Evolutionary conservation across 1,140 invertebrate species (phyloP), one percentile per base, ranked within the genome.

Genomic region (Monomorium pharaonis): DNA sequence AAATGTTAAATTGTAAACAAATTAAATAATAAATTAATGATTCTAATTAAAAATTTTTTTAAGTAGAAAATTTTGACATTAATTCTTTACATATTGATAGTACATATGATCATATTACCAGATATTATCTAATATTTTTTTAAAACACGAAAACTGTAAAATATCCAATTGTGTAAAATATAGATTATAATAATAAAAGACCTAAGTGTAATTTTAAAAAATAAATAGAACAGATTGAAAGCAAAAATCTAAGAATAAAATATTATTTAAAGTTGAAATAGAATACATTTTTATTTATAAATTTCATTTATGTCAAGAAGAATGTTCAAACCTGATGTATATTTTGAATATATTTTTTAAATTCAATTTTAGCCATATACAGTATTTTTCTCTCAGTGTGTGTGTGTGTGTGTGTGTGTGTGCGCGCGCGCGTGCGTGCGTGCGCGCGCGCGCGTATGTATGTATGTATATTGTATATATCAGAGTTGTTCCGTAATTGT

Each of bases 291-390:
- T 65, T 54, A 33, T 37, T 54, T 2, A 54, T 49, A 2, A 62
- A 62, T 44, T 69, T 27, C 18, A 44, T 18, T 21, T 30, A 51
- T 49, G 51, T 51, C 9, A 49, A 4, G 12, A 33, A 30, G 16
- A 72, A n/a, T 51, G 12, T 65, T 42, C 33, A n/a, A 33, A 65
- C 33, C 62, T 65, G 62, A 65, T 60, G 37, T 63, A 63, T n/a
- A 9, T 37, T 65, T 42, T 65, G 0, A 65, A 65, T 30, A 21
- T n/a, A 42, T 65, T 37, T 33, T 63, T 63, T 65, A 65, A 65
- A 44, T 65, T 65, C 27, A 62, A 62, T 30, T 65, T 7, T 65
- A 65, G 1, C 18, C 42, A 65, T 42, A 65, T 1, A 63, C 3
- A 63, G 7, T 10, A 42, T 37, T 18, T n/a, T 65, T 42, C 4